These are phyloP conservation scores for Hirundo rustica DNA, from an alignment of 2,797 vertebrate species.

Conservation along the genomic window DNA sequence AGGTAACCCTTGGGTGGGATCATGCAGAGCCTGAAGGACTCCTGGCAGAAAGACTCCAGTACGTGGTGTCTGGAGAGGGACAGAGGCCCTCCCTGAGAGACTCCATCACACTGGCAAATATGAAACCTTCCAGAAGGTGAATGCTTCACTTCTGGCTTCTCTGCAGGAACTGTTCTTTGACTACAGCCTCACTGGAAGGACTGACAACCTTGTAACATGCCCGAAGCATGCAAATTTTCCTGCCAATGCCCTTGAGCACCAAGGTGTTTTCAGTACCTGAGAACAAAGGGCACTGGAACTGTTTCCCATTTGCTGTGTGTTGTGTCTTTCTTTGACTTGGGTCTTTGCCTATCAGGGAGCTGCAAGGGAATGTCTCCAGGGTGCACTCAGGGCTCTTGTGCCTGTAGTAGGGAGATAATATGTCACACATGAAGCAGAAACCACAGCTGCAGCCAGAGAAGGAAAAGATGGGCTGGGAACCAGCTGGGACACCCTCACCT, in stretches of 20 bases:
- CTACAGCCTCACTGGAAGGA: background rate
- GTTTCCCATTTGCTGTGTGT: background rate
- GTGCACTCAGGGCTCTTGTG: background rate
- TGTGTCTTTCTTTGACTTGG: slow-evolving; percentile 22
- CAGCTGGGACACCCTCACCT: background rate
- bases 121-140: background rate
- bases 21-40: background rate
- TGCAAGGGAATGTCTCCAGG: background rate
- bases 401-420: slow-evolving; percentile 23
- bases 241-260: background rate
- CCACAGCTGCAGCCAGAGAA: background rate
- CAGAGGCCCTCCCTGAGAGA: background rate
- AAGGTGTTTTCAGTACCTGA: background rate
- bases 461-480: background rate
- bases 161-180: background rate
- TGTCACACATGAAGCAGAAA: background rate
- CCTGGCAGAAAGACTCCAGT: background rate
- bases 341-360: slow-evolving; percentile 14
- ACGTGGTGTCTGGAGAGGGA: background rate
- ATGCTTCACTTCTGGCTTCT: background rate
- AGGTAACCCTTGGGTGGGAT: background rate
- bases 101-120: background rate
- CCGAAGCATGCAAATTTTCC: background rate
- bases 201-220: background rate
- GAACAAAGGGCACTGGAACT: background rate